These are phyloP conservation scores for Smittia sp. DNA, from an alignment of 2,888 invertebrate genomes.

Conservation along the genomic window DNA sequence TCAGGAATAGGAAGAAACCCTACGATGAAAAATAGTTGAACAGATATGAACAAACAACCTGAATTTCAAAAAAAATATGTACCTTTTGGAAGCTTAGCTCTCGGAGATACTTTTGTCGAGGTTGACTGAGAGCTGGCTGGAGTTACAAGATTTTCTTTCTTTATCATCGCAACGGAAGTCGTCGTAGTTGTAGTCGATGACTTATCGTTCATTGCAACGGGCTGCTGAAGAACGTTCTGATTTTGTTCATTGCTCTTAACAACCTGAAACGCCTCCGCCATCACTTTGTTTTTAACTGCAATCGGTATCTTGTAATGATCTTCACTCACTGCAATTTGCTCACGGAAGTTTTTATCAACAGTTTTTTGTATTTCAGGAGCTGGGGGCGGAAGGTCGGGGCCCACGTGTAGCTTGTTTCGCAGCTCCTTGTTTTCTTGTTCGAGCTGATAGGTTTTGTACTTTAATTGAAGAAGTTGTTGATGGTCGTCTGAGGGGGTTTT, in stretches of 20 bases:
- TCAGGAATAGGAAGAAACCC: slow-evolving; percentile 33
- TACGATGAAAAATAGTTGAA: not conserved
- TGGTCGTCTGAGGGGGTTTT: not conserved
- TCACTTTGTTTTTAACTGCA: slow-evolving; percentile 48
- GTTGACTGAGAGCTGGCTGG: not conserved
- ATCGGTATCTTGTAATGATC: slow-evolving; percentile 52
- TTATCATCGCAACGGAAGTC: slow-evolving; percentile 3
- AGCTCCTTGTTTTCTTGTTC: slow-evolving; percentile 38
- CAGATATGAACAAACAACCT: not conserved
- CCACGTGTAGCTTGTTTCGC: slow-evolving; percentile 9
- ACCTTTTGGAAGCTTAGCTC: slow-evolving; percentile 11
- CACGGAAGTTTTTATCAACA: slow-evolving; percentile 50
- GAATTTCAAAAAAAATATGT: not conserved
- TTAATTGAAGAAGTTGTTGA: slow-evolving; percentile 10
- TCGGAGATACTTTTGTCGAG: not conserved
- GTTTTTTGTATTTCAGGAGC: not conserved
- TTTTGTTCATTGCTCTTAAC: slow-evolving; percentile 46
- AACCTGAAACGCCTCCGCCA: slow-evolving; percentile 55
- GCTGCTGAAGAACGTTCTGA: slow-evolving; percentile 40
- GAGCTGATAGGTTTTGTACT: slow-evolving; percentile 37
- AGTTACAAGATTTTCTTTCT: slow-evolving; percentile 9
- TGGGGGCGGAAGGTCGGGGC: not conserved
- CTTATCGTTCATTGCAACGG: not conserved
- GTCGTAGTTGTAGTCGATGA: slow-evolving; percentile 22
- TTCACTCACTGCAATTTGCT: slow-evolving; percentile 53